phyloP scores from a whole-genome alignment of 2,797 vertebrate species.

The Psittacula echo region DNA sequence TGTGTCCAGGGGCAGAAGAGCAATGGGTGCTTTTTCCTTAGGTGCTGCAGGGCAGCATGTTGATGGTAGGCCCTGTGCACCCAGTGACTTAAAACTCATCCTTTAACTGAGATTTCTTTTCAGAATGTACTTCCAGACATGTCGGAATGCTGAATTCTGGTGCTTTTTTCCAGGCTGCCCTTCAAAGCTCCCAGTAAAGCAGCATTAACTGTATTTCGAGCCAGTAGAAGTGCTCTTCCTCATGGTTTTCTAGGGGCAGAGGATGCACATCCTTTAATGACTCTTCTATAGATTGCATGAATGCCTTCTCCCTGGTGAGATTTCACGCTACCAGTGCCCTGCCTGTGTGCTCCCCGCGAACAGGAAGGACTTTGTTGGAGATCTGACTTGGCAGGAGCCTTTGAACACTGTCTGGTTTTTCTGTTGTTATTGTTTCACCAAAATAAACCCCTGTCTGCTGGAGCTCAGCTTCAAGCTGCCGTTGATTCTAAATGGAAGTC shows the following conservation, averaged over 20 bases:
- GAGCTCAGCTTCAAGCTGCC: not conserved
- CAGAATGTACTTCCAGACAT: fast-evolving
- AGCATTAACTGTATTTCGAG: not conserved
- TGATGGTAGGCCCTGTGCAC: fast-evolving
- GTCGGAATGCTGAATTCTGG: not conserved
- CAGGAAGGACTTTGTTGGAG: not conserved
- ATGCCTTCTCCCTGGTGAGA: not conserved
- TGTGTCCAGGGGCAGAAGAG: not conserved
- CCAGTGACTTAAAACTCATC: not conserved
- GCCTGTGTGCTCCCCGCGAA: not conserved
- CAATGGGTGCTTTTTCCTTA: not conserved
- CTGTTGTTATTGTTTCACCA: not conserved
- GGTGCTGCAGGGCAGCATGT: not conserved
- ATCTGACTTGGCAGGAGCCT: not conserved
- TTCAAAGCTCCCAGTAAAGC: not conserved
- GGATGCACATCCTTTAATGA: not conserved
- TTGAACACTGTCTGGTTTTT: not conserved
- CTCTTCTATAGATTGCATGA: not conserved
- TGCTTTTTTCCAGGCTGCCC: not conserved
- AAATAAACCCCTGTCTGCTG: not conserved
- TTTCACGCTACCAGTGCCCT: not conserved
- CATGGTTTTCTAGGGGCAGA: not conserved
- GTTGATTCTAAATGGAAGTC: not conserved
- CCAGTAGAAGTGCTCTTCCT: not conserved
- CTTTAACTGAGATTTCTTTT: not conserved